Base-by-base conservation (phyloP, 2,797 vertebrate genomes). In the Myoxocephalus aenaeus region DNA sequence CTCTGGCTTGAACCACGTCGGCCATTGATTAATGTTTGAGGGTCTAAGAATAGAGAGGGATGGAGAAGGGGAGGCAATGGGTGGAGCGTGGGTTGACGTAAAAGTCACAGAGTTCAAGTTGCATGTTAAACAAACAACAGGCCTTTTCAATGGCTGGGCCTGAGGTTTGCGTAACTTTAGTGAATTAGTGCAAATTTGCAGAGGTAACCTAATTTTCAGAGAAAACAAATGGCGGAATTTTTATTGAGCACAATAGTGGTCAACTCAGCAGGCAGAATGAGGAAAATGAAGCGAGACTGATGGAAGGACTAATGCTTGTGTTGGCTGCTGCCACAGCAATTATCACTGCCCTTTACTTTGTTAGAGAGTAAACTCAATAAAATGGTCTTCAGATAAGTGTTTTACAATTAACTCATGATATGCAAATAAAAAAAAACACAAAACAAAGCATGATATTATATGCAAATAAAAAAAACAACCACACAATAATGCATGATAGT, bases 181-280 rank as follows among this genome's bases (percentile, higher is more conserved):
- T 93, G 90, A 93, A 94, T 96, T 92, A 93, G 93, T 93, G 91
- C 92, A 92, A 91, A 95, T 95, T 94, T 94, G 92, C 89, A 92
- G 89, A 91, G 92, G 92, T 95, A 95, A 95, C 93, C 72, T 91
- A 93, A 95, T 95, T 96, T 93, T 73, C 80, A 87, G 88, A 82
- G 90, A 94, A 95, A 95, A 95, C 92, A 94, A 94, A 92, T 90
- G 85, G 88, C 64, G 69, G 91, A 93, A 94, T 95, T 94, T 94
- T 91, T 93, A 94, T 93, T 93, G 92, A 89, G 81, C 71, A 87
- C 89, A 93, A 93, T 91, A 87, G 89, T 56, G 70, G 84, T 86
- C 86, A 88, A 84, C 81, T 85, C 81, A 66, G 59, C 72, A 42
- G 88, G 79, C 83, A 74, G 87, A 89, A 83, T 73, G 69, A 36